Evolutionary conservation across 2,888 invertebrate genomes (phyloP).

Genomic region (Abrostola triplasia): DNA sequence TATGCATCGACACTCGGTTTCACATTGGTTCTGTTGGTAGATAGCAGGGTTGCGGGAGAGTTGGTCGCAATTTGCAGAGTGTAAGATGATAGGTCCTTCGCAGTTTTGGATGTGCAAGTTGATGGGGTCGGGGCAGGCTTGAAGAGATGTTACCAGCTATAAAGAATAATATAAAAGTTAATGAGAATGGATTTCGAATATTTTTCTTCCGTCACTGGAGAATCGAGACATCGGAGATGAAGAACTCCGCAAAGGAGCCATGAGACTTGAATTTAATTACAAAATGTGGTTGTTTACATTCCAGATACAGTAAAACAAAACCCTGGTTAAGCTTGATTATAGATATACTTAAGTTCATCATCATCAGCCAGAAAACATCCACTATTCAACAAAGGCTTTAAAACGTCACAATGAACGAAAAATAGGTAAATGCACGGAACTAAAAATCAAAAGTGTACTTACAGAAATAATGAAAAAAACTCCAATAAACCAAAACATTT

Average conservation of each 20-base stretch:
- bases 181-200: neutral
- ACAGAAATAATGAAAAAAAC: constrained; percentile 18
- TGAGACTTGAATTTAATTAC: too few relatives aligned
- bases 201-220: neutral
- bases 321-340: too few relatives aligned
- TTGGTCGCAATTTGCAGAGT: constrained; percentile 40
- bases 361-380: too few relatives aligned
- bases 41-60: constrained; percentile 22
- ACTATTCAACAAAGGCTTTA: too few relatives aligned
- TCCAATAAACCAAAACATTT: constrained; percentile 30
- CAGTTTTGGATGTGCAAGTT: constrained; percentile 72
- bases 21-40: constrained; percentile 21
- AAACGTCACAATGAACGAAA: too few relatives aligned
- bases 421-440: too few relatives aligned
- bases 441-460: constrained; percentile 19
- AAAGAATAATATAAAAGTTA: constrained; percentile 37
- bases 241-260: too few relatives aligned
- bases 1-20: constrained; percentile 47
- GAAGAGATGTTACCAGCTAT: constrained; percentile 54
- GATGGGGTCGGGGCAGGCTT: constrained; percentile 60
- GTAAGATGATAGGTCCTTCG: constrained; percentile 67
- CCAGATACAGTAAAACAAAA: too few relatives aligned
- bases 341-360: too few relatives aligned
- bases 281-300: too few relatives aligned
- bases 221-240: too few relatives aligned